These are phyloP conservation scores for Gambusia affinis DNA, from an alignment of 2,113 vertebrate genomes.

Conservation along the genomic window DNA sequence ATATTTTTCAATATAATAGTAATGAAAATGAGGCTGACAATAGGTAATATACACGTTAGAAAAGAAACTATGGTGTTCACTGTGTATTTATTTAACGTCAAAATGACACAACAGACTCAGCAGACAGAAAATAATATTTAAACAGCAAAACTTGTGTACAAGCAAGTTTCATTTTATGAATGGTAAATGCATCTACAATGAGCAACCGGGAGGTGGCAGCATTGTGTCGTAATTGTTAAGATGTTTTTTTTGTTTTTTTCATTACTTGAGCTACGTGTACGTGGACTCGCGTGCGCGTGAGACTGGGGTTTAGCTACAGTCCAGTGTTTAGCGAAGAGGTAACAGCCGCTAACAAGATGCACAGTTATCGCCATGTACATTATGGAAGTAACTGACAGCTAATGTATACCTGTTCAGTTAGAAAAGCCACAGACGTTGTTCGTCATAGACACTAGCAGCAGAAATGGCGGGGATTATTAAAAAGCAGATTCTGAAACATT, in stretches of 20 bases:
- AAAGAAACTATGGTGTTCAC: no score
- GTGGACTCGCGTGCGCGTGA: not conserved
- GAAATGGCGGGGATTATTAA: constrained; percentile 94
- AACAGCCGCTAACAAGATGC: constrained; percentile 61
- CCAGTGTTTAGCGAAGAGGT: constrained; percentile 26
- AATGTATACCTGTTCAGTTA: constrained; percentile 12
- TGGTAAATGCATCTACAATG: not conserved
- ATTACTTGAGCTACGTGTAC: not conserved
- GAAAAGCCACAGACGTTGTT: not conserved
- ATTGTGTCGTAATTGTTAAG: not conserved
- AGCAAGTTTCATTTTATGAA: no score
- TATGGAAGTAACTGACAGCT: constrained; percentile 19
- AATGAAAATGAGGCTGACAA: no score
- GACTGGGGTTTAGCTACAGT: constrained; percentile 17
- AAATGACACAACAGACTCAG: no score
- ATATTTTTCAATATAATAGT: no score
- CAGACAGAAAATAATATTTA: no score
- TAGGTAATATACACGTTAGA: no score
- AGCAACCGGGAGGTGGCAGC: constrained; percentile 44
- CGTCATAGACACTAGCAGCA: not conserved
- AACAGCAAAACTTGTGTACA: no score
- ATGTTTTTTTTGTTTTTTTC: not conserved
- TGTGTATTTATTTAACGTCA: no score
- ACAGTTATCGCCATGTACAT: constrained; percentile 10
- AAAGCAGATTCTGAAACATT: constrained; percentile 96